A percentile compares a stretch with the other conserved stretches of the same genome.
These are phyloP conservation scores for Oophaga pumilio DNA, from an alignment of 2,113 vertebrate genomes.

Conservation along the genomic window DNA sequence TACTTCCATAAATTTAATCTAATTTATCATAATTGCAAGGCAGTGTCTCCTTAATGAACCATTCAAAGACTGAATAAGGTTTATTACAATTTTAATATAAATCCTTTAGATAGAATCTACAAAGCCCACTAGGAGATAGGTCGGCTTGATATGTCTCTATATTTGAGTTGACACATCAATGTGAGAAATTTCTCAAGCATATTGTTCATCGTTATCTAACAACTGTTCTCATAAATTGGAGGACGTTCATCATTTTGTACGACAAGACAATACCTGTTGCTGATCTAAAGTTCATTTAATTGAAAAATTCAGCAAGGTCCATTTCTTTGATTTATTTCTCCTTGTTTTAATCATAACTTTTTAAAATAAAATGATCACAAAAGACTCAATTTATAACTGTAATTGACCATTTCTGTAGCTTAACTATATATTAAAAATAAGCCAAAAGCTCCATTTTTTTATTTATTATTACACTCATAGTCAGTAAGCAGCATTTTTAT, in stretches of 20 bases:
- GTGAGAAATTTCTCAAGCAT: conserved; percentile 63
- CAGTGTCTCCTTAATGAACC: conserved; percentile 96
- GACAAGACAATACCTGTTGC: conserved; percentile 61
- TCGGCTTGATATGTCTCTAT: conserved; percentile 51
- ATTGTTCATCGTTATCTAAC: conserved; percentile 75
- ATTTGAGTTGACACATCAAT: conserved; percentile 64
- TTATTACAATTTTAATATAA: conserved; percentile 84
- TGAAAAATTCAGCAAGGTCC: conserved; percentile 41
- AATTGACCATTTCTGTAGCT: background rate
- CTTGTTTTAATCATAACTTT: background rate
- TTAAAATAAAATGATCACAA: background rate
- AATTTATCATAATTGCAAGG: conserved; percentile 96
- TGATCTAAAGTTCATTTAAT: conserved; percentile 64
- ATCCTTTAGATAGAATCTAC: conserved; percentile 77
- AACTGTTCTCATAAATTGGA: conserved; percentile 81
- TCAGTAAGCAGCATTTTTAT: background rate
- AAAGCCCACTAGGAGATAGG: conserved; percentile 65
- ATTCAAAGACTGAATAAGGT: conserved; percentile 88
- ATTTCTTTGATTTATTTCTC: conserved; percentile 6
- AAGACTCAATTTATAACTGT: background rate
- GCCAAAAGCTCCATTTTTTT: background rate
- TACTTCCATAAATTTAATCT: conserved; percentile 92
- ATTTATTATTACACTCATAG: background rate
- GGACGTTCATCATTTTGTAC: conserved; percentile 75
- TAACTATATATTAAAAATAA: background rate